Evolutionary conservation across 2,888 invertebrate genomes (phyloP).

Genomic region (Dendrolimus pini): DNA sequence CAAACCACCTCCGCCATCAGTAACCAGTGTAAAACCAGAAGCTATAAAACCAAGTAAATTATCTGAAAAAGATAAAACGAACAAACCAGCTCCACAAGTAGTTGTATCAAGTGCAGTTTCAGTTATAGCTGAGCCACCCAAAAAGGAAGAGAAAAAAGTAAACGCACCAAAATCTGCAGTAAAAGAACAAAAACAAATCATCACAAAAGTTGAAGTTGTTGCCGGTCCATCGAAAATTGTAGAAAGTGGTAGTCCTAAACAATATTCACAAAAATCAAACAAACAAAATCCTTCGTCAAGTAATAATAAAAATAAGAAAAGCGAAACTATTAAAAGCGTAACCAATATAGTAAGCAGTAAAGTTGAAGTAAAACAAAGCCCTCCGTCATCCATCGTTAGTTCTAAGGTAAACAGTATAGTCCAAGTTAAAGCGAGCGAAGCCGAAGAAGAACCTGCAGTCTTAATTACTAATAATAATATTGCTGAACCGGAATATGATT

Average conservation of each 20-base stretch:
- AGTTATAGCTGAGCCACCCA: slow-evolving; percentile 53
- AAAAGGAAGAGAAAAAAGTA: slow-evolving; percentile 61
- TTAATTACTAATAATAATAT: slow-evolving; percentile 82
- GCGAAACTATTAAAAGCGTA: slow-evolving; percentile 48
- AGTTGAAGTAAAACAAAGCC: slow-evolving; percentile 66
- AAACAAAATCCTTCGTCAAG: slow-evolving; percentile 38
- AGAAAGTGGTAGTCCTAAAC: slow-evolving; percentile 48
- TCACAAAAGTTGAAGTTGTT: slow-evolving; percentile 76
- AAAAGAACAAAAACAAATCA: slow-evolving; percentile 64
- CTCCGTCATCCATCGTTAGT: slow-evolving; percentile 41
- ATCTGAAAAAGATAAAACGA: slow-evolving; percentile 51
- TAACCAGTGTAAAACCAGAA: slow-evolving; percentile 55
- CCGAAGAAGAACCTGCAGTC: slow-evolving; percentile 76
- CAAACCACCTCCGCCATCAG: slow-evolving; percentile 58
- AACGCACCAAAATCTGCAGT: slow-evolving; percentile 62
- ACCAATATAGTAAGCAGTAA: slow-evolving; percentile 63
- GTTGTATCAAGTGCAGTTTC: slow-evolving; percentile 57
- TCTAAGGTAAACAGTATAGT: slow-evolving; percentile 74
- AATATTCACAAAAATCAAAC: slow-evolving; percentile 35
- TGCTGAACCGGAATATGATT: slow-evolving; percentile 89
- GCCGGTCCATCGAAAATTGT: slow-evolving; percentile 68
- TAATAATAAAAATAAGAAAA: slow-evolving; percentile 47
- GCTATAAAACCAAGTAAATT: slow-evolving; percentile 66
- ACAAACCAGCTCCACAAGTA: slow-evolving; percentile 49
- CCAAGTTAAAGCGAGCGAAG: slow-evolving; percentile 66